These are phyloP conservation scores for Ormia ochracea DNA, from an alignment of 2,888 invertebrate species.

Conservation along the genomic window DNA sequence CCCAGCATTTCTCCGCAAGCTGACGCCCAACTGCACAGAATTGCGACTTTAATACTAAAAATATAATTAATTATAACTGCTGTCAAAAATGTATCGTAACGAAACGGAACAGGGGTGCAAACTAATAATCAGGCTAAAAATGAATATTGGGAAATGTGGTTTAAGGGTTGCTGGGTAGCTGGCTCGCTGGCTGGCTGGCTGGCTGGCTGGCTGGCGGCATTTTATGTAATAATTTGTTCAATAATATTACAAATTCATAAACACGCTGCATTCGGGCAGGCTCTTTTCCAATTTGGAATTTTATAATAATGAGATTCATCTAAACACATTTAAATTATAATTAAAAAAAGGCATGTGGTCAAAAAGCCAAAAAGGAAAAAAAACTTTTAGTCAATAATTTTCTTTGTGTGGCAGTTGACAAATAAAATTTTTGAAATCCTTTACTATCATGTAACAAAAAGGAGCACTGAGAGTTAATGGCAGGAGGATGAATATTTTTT, in stretches of 20 bases:
- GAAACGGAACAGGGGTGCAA: constrained; percentile 23
- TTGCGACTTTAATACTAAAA: constrained; percentile 23
- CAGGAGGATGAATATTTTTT: neutral
- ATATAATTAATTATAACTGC: constrained; percentile 41
- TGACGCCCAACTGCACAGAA: constrained; percentile 41
- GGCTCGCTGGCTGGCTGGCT: neutral
- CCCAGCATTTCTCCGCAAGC: neutral
- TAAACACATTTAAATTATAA: constrained; percentile 45
- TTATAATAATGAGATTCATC: constrained; percentile 18
- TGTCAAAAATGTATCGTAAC: constrained; percentile 16
- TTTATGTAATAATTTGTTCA: constrained; percentile 36
- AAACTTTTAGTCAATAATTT: neutral
- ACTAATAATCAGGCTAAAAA: neutral
- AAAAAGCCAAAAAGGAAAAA: constrained; percentile 25
- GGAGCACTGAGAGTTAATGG: neutral
- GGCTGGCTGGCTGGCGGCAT: neutral
- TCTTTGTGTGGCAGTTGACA: neutral
- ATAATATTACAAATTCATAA: constrained; percentile 28
- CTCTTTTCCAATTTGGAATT: neutral
- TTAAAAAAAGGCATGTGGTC: constrained; percentile 58
- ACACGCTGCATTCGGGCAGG: neutral
- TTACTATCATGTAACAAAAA: constrained; percentile 3
- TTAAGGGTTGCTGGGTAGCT: neutral
- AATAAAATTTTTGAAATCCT: constrained; percentile 1
- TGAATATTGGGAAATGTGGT: constrained; percentile 4